Conservation (phyloP, 1,140 invertebrate genomes). For the Drosophila sproati region DNA sequence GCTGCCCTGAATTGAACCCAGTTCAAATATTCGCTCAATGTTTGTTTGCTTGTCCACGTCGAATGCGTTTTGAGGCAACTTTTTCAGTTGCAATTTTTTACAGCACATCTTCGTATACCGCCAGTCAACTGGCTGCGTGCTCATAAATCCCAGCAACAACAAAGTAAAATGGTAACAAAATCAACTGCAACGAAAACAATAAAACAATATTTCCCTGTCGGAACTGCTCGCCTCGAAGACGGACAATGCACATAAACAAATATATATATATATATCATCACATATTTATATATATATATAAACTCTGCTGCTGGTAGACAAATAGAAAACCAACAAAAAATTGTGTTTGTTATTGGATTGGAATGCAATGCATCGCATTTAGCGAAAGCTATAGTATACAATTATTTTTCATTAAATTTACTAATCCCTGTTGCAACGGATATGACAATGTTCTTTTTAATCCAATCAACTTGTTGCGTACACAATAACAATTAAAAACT, state of each 20-base stretch:
- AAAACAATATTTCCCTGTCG: background rate
- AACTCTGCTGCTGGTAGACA: background rate
- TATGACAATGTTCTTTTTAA: background rate
- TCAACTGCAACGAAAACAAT: constrained; percentile 48
- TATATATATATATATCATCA: background rate
- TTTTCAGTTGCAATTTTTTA: background rate
- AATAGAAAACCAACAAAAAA: background rate
- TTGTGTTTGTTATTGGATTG: background rate
- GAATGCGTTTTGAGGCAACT: background rate
- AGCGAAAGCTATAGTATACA: no score
- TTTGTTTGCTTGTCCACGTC: constrained; percentile 2
- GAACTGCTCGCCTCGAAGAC: background rate
- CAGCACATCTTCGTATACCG: background rate
- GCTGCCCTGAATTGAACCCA: background rate
- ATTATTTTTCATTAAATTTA: background rate
- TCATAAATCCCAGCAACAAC: constrained; percentile 70
- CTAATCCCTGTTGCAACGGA: background rate
- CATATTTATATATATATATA: no score
- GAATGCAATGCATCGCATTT: background rate
- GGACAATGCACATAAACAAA: background rate
- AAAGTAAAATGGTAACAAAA: constrained; percentile 56
- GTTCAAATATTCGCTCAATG: background rate
- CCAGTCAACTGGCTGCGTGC: constrained; percentile 1
- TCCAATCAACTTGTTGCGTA: background rate
- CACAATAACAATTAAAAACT: background rate